These are phyloP conservation scores for Alectoris magna DNA, from an alignment of 2,797 vertebrate genomes.

Conservation along the genomic window DNA sequence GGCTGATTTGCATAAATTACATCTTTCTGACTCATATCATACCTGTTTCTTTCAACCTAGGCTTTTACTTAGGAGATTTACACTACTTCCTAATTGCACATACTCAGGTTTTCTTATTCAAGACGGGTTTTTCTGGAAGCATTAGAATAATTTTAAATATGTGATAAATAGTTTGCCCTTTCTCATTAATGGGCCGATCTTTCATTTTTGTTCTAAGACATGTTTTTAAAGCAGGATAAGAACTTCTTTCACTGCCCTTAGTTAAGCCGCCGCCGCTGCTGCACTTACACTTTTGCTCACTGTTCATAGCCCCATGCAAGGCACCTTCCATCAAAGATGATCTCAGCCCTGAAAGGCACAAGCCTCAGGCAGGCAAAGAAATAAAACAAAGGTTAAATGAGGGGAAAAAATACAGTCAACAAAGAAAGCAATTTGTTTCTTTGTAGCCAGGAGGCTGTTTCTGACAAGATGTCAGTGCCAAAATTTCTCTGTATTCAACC, in stretches of 20 bases:
- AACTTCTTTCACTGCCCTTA: background rate
- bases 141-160: background rate
- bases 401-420: background rate
- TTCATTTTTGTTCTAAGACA: background rate
- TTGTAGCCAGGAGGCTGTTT: conserved; percentile 12
- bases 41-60: conserved; percentile 17
- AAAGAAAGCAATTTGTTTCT: conserved; percentile 22
- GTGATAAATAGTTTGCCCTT: conserved; percentile 7
- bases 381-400: conserved; percentile 34
- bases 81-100: background rate
- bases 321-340: background rate
- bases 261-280: background rate
- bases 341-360: conserved; percentile 13
- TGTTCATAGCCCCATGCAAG: background rate
- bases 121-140: background rate
- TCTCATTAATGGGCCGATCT: background rate
- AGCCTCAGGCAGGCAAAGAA: conserved; percentile 38
- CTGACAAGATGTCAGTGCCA: background rate
- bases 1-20: conserved; percentile 34
- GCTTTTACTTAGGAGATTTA: conserved; percentile 3
- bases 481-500: background rate
- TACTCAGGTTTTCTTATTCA: background rate
- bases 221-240: background rate
- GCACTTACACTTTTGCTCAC: background rate
- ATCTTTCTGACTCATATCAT: conserved; percentile 29